Percentiles rank a stretch among this genome's conserved stretches.
phyloP scores from a whole-genome alignment of 2,113 vertebrate species.

The Charadrius vociferus region DNA sequence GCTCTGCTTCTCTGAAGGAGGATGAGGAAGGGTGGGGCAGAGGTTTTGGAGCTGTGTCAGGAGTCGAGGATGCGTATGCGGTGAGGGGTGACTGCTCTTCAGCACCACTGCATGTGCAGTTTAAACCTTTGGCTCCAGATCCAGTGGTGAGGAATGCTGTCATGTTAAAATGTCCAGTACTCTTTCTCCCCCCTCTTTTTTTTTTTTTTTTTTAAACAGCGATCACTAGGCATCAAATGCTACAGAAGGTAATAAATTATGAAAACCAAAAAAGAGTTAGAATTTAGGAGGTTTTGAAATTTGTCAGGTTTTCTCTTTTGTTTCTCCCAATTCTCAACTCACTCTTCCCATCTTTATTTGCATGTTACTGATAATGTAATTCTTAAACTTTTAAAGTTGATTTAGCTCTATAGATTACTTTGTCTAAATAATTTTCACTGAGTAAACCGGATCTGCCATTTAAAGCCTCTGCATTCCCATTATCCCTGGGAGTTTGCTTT shows the following conservation, averaged over 20 bases:
- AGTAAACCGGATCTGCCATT: neutral
- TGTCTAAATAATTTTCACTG: neutral
- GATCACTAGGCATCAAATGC: neutral
- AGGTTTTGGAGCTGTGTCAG: neutral
- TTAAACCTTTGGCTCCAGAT: neutral
- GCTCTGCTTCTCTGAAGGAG: neutral
- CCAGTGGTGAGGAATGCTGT: neutral
- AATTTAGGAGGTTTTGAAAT: neutral
- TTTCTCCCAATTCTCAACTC: neutral
- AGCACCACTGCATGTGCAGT: accelerated
- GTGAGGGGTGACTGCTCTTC: neutral
- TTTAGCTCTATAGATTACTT: neutral
- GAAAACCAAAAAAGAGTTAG: neutral
- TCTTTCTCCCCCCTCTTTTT: neutral
- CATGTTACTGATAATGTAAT: neutral
- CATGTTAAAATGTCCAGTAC: neutral
- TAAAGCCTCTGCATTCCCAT: neutral
- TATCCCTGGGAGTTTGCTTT: neutral
- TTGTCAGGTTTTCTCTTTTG: neutral
- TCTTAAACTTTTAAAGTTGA: neutral
- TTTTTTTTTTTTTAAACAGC: neutral
- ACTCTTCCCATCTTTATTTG: neutral
- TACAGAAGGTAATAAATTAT: neutral
- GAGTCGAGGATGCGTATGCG: neutral
- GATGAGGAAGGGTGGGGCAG: neutral